These are phyloP conservation scores for Apis cerana DNA, from an alignment of 1,140 invertebrate species.

Conservation along the genomic window DNA sequence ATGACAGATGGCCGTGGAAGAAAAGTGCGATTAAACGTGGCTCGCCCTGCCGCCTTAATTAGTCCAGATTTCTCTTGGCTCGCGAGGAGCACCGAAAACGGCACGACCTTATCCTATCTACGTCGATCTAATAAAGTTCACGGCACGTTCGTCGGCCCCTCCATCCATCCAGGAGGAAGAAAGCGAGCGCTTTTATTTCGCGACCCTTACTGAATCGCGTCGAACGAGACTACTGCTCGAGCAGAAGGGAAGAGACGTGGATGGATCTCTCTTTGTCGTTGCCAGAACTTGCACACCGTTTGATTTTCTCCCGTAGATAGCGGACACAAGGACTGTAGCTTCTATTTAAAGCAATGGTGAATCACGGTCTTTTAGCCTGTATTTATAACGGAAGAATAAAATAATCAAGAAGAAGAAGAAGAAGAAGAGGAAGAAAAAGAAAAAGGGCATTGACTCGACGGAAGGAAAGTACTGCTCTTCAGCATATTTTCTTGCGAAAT, in stretches of 20 bases:
- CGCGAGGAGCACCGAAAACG: constrained; percentile 57
- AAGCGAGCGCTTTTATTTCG: constrained; percentile 1
- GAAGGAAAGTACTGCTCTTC: no score
- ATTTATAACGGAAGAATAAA: neutral
- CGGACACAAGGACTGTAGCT: neutral
- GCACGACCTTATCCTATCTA: constrained; percentile 44
- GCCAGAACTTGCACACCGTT: neutral
- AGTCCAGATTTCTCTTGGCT: constrained; percentile 62
- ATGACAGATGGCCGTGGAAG: constrained; percentile 52
- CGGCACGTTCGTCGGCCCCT: constrained; percentile 54
- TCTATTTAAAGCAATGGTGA: constrained; percentile 1
- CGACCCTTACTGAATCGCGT: neutral
- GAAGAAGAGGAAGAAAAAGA: neutral
- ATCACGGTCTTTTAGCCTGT: neutral
- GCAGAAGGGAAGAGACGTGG: neutral
- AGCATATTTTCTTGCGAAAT: no score
- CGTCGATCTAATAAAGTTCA: constrained; percentile 60
- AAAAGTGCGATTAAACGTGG: constrained; percentile 61
- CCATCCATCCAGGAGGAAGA: neutral
- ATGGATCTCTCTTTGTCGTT: neutral
- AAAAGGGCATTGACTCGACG: neutral
- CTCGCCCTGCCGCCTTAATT: constrained; percentile 66
- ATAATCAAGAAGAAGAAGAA: neutral
- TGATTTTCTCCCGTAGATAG: constrained; percentile 1
- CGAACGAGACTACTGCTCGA: neutral